Evolutionary conservation across 2,113 vertebrate genomes (phyloP), one percentile per base, ranked within the genome.

Genomic region (Phoenicopterus ruber): DNA sequence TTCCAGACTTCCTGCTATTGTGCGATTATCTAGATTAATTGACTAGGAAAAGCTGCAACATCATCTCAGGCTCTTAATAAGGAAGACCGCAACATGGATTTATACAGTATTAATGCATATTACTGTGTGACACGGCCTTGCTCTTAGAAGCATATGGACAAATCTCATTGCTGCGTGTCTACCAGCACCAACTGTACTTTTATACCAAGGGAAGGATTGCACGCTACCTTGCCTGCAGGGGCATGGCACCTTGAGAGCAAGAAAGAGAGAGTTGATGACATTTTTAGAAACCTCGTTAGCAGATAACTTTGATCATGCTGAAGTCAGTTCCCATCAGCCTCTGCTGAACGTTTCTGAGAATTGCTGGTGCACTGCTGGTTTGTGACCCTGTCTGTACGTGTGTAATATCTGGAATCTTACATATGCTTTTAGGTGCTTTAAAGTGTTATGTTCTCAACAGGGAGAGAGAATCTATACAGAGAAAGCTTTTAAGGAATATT

Each of bases 1-100:
- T 95, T 91, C 82, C 91, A 93, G 93, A 93, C 95, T 94, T 94
- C 96, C 91, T 97, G 93, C 88, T 84, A 88, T 93, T 86, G 92
- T 93, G 88, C 5, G 70, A 96, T 95, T 96, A 76, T 94, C 90
- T 91, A 94, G 96, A 96, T 97, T 95, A 96, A 96, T 95, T 93
- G 94, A 72, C 94, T 74, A 81, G 85, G 77, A 88, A 88, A 96
- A 97, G 90, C 47, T 97, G 88, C 93, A 90, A 69, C 94, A 92
- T 85, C 74, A 83, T 94, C 88, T 94, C 78, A 63, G 82, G 76
- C 66, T 86, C 93, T 86, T 92, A 88, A 78, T 92, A 86, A 95
- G 88, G 92, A 90, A 94, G 76, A 67, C 69, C 6, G 9, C 63
- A 72, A 21, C 85, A 44, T 14, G 17, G 72, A 86, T 95, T 93